Conservation (phyloP, 2,888 invertebrate species). For the Cheilosia scutellata region DNA sequence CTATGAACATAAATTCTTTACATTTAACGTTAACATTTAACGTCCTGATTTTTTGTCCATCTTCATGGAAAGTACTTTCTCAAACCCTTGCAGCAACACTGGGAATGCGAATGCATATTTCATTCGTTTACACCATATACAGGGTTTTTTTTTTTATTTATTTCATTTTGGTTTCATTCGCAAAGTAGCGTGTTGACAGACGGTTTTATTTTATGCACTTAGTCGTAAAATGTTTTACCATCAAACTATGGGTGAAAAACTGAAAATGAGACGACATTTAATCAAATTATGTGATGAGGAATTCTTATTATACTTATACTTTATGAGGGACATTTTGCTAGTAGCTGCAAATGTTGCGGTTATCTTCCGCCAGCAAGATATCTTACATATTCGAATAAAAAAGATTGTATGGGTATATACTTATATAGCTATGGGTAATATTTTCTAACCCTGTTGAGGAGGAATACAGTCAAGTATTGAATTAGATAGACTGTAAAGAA, state of each 20-base stretch:
- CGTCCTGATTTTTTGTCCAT: too few relatives aligned
- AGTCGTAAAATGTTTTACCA: not conserved
- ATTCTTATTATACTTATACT: constrained; percentile 8
- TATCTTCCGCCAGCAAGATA: not conserved
- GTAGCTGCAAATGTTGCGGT: constrained; percentile 1
- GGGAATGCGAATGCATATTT: too few relatives aligned
- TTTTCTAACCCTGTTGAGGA: too few relatives aligned
- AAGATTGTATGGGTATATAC: too few relatives aligned
- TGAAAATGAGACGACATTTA: constrained; percentile 9
- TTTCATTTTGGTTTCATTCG: not conserved
- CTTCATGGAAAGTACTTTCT: too few relatives aligned
- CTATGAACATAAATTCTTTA: too few relatives aligned
- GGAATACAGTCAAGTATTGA: too few relatives aligned
- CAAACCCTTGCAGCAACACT: too few relatives aligned
- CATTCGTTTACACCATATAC: not conserved
- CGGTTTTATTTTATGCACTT: constrained; percentile 10
- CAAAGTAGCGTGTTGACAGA: constrained; percentile 12
- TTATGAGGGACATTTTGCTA: constrained; percentile 8
- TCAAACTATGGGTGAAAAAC: constrained; percentile 21
- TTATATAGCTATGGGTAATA: too few relatives aligned
- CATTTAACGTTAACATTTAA: too few relatives aligned
- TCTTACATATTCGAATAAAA: too few relatives aligned
- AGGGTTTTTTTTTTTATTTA: not conserved
- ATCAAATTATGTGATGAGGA: constrained; percentile 21
- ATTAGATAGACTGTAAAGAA: too few relatives aligned